These are phyloP conservation scores for Xenus cinereus DNA, from an alignment of 2,113 vertebrate species.

Conservation along the genomic window DNA sequence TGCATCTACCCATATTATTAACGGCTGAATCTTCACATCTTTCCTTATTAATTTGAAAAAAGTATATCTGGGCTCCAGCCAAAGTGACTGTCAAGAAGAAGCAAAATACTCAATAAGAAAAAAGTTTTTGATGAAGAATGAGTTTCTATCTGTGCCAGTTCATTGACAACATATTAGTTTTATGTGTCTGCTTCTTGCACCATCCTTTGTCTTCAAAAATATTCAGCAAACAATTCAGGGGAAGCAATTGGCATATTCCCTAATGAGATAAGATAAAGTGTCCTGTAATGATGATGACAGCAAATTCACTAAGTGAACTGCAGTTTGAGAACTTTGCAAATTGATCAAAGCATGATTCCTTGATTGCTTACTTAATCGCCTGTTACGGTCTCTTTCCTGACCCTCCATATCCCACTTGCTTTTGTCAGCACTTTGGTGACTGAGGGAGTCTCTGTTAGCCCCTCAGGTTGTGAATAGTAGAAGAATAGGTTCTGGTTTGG, in stretches of 20 bases:
- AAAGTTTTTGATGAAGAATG: neutral
- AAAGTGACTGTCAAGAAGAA: neutral
- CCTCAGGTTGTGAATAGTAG: neutral
- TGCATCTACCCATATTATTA: neutral
- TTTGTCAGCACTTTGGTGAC: conserved; percentile 23
- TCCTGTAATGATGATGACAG: conserved; percentile 42
- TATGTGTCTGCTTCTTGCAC: neutral
- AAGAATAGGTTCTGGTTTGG: conserved; percentile 14
- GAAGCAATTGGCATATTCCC: conserved; percentile 11
- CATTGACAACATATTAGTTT: neutral
- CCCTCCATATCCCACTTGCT: neutral
- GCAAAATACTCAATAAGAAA: neutral
- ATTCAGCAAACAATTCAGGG: conserved; percentile 7
- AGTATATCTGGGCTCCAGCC: neutral
- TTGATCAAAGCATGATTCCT: conserved; percentile 42
- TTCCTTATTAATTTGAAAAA: neutral
- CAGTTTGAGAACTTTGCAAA: conserved; percentile 49
- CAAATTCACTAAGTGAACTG: conserved; percentile 35
- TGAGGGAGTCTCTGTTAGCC: neutral
- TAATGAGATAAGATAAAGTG: conserved; percentile 39
- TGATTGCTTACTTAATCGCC: conserved; percentile 51
- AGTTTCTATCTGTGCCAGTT: neutral
- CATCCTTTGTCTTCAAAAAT: conserved; percentile 16
- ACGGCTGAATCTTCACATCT: neutral
- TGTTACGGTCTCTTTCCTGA: conserved; percentile 8